Evolutionary conservation across 2,797 vertebrate genomes (phyloP), one percentile per base, ranked within the genome.

Genomic region (Gambelia wislizenii): DNA sequence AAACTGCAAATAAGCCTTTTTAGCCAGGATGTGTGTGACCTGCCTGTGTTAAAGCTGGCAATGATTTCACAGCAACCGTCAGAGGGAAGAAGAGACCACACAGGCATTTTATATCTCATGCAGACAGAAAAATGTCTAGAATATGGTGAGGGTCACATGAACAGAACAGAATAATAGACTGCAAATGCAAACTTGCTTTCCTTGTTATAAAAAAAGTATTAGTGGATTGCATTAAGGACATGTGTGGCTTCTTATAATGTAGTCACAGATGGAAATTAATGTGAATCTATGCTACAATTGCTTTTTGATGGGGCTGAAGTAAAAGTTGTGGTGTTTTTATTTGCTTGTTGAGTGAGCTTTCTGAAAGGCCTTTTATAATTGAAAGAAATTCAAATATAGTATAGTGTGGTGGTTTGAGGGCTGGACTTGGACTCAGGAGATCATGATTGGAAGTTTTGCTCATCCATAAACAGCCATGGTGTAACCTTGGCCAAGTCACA

Each of bases 211-310:
- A 33, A 89, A 87, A 89, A 87, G 42, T 76, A 76, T 64, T 89
- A n/a, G 54, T 90, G 33, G 92, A 87, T 47, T 89, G 27, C 84
- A 81, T 72, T 69, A 0, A 0, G 42, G 70, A 93, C 94, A 90
- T 84, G 12, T 22, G 54, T 4, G 0, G 80, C 6, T 39, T 44
- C 84, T 91, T 89, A 83, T 84, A 10, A 82, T 87, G 83, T 22
- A 87, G 75, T 42, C 72, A 2, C 81, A 90, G 88, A 39, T 87
- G 84, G 54, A 83, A 30, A 14, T 49, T 22, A 33, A n/a, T 42
- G 39, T 59, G 90, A 83, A 83, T 27, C 14, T 92, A 89, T 89
- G 92, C n/a, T 91, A 86, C 80, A 91, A 64, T 39, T 88, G 12
- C 83, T 92, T 90, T 8, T 33, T 90, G 85, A 22, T 84, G 79